Evolutionary conservation across 2,888 invertebrate species (phyloP), one percentile per base, ranked within the genome.

Genomic region (Oxycera nigricornis): DNA sequence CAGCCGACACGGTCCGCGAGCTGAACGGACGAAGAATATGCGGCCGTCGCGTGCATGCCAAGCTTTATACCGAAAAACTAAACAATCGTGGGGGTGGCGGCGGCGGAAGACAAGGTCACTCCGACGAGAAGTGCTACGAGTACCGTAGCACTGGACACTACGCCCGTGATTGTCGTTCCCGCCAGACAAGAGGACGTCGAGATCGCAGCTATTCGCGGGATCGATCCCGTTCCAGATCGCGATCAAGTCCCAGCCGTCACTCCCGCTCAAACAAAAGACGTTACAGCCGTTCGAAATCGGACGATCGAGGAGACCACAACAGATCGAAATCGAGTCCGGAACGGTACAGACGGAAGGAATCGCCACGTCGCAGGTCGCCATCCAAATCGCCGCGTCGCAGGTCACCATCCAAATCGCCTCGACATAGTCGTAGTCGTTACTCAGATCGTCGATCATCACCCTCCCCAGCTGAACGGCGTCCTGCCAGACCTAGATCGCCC

Each of bases 81-180:
- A 87, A 78, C 7, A 77, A 73, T 17, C 26, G 41, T 6, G n/a
- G n/a, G n/a, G 35, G 35, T 17, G 14, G 28, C n/a, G 59, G 31
- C 7, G 20, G 77, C 0, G 79, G 79, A n/a, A 86, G 91, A 62
- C 92, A 94, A 26, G 93, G 94, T 81, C 92, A 95, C 79, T 94
- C 95, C 7, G 95, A 95, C 81, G 96, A 96, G 86, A 91, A 94
- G 77, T 97, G 97, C 85, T 97, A 96, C 83, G 96, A 96, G 82
- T 96, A 97, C 85, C 96, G 96, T 39, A 95, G 95, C 81, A 89
- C 95, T 77, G 97, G 97, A 9, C 96, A 97, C 84, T 96, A 95
- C 84, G 96, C 96, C 70, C 89, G 96, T 79, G 95, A 97, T 84
- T 96, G 97, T 85, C 90, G 91, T 74, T 65, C 22, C 24, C 68